Evolutionary conservation across 2,113 vertebrate species (phyloP), one percentile per base, ranked within the genome.

Genomic region (Erythrocebus patas): DNA sequence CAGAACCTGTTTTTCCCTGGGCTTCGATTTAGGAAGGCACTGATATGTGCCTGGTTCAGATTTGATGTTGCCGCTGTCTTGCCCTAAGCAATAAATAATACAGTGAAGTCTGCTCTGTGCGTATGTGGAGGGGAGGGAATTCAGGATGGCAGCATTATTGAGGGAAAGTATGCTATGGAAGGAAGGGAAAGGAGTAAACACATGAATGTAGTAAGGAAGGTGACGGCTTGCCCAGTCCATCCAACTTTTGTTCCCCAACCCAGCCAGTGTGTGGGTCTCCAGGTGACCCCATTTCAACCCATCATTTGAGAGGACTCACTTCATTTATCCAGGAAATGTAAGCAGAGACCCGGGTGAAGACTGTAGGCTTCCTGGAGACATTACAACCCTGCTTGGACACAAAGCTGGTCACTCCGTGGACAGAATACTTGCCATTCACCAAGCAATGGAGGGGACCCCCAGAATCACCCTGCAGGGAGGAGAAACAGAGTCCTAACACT

Each of bases 331-430:
- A 99, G 98, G 98, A 97, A 97, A 96, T 98, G 98, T 99, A 99
- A 97, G 98, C 99, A 16, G 99, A 99, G 83, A 99, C 98, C 1
- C 99, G 99, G 64, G 99, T 99, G 98, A 99, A 99, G 95, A 99
- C 99, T 0, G 99, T 99, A 79, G 99, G 99, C 95, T 99, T 99
- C 98, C 0, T 96, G 88, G 89, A 5, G 13, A 98, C 48, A 13
- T 99, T 99, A 98, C 99, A 99, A 80, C 99, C 99, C 10, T 3
- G 43, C 3, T 98, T 91, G 76, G 99, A 99, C 94, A 99, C 99
- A 35, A 99, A 99, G 98, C 99, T 99, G 98, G 99, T 99, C 98
- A 99, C 99, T 2, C 99, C 99, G 0, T 99, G 99, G 95, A 99
- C 99, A 14, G 98, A 95, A 84, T 99, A 99, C 79, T 80, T 38